phyloP scores from a whole-genome alignment of 2,888 invertebrate genomes.

The Eretmocerus hayati region DNA sequence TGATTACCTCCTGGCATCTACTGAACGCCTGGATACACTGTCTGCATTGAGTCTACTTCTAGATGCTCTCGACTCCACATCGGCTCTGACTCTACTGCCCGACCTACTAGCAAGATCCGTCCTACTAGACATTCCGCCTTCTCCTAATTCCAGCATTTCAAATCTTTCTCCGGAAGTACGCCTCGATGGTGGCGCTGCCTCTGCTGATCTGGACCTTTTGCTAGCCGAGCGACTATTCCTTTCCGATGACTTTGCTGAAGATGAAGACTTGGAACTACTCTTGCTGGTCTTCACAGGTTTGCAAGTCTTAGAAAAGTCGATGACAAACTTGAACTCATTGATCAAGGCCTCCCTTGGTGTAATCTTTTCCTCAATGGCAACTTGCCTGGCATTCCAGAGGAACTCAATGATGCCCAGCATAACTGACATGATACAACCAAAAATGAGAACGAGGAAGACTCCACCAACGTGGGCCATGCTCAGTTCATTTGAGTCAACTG shows the following conservation, averaged over 20 bases:
- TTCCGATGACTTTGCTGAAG: neutral
- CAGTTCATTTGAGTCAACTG: constrained; percentile 53
- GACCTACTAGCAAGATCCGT: too few species aligned
- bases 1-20: too few species aligned
- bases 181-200: neutral
- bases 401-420: constrained; percentile 77
- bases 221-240: neutral
- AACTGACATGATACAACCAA: constrained; percentile 65
- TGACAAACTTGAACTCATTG: constrained; percentile 64
- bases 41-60: too few species aligned
- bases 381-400: constrained; percentile 72
- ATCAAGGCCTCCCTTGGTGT: constrained; percentile 62
- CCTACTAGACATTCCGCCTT: too few species aligned
- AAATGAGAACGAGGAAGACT: constrained; percentile 77
- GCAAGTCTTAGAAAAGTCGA: constrained; percentile 65
- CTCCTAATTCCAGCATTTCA: too few species aligned
- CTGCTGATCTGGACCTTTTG: neutral
- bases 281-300: constrained; percentile 56
- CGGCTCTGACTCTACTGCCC: too few species aligned
- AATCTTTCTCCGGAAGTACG: too few species aligned
- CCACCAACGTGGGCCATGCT: constrained; percentile 86
- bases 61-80: too few species aligned
- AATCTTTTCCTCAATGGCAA: constrained; percentile 69
- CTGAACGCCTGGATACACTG: too few species aligned
- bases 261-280: constrained; percentile 18